These are phyloP conservation scores for Zoanthus gigantus DNA, from an alignment of 92 coral and sea anemone species.

Conservation along the genomic window DNA sequence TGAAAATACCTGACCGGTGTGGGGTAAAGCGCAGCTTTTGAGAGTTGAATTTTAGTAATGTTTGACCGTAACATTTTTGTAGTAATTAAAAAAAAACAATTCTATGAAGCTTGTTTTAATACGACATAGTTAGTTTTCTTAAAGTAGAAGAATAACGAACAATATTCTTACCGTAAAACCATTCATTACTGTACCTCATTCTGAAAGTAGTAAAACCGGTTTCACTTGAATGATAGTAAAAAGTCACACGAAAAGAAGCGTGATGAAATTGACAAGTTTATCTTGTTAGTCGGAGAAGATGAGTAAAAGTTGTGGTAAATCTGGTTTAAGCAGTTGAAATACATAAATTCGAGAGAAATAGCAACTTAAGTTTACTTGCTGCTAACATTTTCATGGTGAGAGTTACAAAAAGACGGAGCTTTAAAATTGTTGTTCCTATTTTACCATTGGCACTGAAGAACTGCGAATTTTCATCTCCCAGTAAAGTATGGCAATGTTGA, in stretches of 20 bases:
- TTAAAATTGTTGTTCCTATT: background rate
- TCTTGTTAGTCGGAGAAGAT: background rate
- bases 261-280: slow-evolving; percentile 19
- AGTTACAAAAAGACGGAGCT: background rate
- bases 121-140: background rate
- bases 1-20: slow-evolving; percentile 21
- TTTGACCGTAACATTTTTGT: background rate
- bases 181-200: background rate
- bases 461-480: slow-evolving; percentile 16
- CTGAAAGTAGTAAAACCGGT: slow-evolving; percentile 36
- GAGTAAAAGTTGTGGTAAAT: background rate
- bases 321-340: background rate
- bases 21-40: slow-evolving; percentile 8
- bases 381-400: slow-evolving; percentile 1
- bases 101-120: background rate
- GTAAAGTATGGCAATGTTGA: slow-evolving; percentile 77
- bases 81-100: background rate
- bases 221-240: slow-evolving; percentile 20
- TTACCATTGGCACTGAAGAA: background rate
- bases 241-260: background rate
- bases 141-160: background rate
- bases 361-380: background rate
- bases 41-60: background rate
- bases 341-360: background rate
- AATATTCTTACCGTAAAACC: background rate